A percentile compares a stretch with the other conserved stretches of the same genome.
Conservation (phyloP, 2,113 vertebrate species). For the Chrysemys picta region DNA sequence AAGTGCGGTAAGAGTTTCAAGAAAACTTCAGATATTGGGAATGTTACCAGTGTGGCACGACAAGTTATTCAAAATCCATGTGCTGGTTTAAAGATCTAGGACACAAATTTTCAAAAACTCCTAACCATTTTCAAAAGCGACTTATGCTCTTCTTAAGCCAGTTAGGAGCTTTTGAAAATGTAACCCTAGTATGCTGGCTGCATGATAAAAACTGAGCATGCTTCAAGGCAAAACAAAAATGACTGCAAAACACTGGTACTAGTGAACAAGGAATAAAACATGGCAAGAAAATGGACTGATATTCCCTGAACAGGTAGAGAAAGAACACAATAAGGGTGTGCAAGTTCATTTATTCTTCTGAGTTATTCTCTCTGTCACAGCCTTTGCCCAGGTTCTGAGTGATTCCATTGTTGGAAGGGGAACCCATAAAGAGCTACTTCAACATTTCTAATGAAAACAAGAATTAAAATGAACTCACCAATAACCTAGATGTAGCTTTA, state of each 20-base stretch:
- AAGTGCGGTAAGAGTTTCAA: background rate
- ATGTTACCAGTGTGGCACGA: rapidly evolving
- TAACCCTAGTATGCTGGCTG: background rate
- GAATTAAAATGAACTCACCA: background rate
- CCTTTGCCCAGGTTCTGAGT: background rate
- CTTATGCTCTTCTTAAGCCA: background rate
- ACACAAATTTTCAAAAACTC: background rate
- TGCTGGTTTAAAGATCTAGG: background rate
- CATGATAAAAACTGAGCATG: background rate
- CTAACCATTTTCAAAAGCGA: background rate
- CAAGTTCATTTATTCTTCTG: background rate
- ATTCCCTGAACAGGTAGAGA: background rate
- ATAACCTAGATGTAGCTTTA: background rate
- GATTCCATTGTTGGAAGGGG: background rate
- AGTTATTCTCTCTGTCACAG: background rate
- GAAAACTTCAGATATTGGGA: background rate
- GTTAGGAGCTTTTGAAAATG: background rate
- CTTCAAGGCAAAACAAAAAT: background rate
- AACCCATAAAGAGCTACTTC: background rate
- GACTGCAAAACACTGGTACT: background rate
- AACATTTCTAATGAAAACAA: background rate
- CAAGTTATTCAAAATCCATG: background rate
- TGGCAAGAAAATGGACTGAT: background rate
- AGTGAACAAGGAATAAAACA: background rate
- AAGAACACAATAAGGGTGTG: background rate